Evolutionary conservation across 2,888 invertebrate genomes (phyloP), one percentile per base, ranked within the genome.

Genomic region (Sinelater perroti): DNA sequence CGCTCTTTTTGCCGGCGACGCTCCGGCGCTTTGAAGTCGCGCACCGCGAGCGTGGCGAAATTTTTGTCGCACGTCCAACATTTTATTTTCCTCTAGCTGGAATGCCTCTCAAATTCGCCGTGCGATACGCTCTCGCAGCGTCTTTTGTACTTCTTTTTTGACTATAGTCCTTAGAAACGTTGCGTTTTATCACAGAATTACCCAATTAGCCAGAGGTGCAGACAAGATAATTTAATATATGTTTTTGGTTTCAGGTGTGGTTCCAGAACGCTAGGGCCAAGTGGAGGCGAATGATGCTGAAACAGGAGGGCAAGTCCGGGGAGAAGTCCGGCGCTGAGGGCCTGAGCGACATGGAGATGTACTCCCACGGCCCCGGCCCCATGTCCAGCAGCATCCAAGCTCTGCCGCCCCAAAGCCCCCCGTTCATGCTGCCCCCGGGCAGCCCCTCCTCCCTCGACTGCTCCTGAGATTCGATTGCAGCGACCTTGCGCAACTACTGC

Each of bases 241-340:
- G 24, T 36, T 21, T 56, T 79, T 83, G 80, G 79, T 81, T 82
- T 30, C 86, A 95, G 94, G 95, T 95, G 53, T 95, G 95, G 95
- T 95, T 95, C 81, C 95, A 95, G 81, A 95, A 95, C 77, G 94
- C 95, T 18, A 83, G 95, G 28, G 95, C 95, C 66, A 95, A 95
- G 82, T 94, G 93, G 89, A 87, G 95, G 71, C 87, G 95, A 66
- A 91, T 92, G 86, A 88, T 92, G 78, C 82, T 90, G 69, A 90
- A 90, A 74, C 90, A 90, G 73, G 90, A 90, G 74, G 88, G 87
- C 76, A 88, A 88, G 72, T 75, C 77, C 30, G 83, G 85, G 64
- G 81, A 83, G 67, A 89, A 89, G 72, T 89, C 89, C 72, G 80
- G 82, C 7, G 79, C 81, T n/a, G 86, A 86, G 66, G 85, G 86